phyloP scores from a whole-genome alignment of 2,113 vertebrate species.

The Haemorhous mexicanus region DNA sequence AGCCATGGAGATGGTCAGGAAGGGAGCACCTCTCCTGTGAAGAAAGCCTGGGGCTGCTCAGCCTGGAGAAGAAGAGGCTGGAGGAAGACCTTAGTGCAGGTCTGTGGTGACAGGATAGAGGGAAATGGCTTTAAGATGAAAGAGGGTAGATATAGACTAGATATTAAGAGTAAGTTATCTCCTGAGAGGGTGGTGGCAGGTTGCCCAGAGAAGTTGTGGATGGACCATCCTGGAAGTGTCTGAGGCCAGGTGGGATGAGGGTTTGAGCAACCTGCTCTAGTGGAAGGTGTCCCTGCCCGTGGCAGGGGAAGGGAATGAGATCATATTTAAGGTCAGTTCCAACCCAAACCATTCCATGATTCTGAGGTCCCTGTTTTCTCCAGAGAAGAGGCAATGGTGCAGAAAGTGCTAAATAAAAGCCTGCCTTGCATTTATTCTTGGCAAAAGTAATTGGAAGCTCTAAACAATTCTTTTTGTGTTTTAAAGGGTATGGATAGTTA shows the following conservation, averaged over 20 bases:
- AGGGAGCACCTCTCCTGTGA: not conserved
- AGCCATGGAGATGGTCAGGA: not conserved
- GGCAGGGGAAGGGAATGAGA: rapidly evolving
- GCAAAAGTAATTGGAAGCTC: not conserved
- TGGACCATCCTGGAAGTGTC: not conserved
- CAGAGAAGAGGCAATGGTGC: not conserved
- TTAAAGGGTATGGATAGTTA: not conserved
- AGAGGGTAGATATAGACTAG: not conserved
- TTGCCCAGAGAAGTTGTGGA: not conserved
- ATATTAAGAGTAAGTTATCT: not conserved
- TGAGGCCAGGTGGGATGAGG: not conserved
- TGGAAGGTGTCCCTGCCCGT: not conserved
- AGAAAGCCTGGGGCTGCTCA: not conserved
- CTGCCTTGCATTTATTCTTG: not conserved
- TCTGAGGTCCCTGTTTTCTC: not conserved
- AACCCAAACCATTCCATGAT: not conserved
- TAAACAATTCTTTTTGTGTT: not conserved
- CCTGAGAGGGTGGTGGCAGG: not conserved
- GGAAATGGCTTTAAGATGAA: not conserved
- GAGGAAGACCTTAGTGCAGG: rapidly evolving
- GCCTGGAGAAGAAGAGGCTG: not conserved
- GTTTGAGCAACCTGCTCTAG: not conserved
- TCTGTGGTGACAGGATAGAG: not conserved
- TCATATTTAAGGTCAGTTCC: not conserved
- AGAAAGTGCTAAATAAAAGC: not conserved